Conservation (phyloP, 2,113 vertebrate species). For the Hassar affinis region DNA sequence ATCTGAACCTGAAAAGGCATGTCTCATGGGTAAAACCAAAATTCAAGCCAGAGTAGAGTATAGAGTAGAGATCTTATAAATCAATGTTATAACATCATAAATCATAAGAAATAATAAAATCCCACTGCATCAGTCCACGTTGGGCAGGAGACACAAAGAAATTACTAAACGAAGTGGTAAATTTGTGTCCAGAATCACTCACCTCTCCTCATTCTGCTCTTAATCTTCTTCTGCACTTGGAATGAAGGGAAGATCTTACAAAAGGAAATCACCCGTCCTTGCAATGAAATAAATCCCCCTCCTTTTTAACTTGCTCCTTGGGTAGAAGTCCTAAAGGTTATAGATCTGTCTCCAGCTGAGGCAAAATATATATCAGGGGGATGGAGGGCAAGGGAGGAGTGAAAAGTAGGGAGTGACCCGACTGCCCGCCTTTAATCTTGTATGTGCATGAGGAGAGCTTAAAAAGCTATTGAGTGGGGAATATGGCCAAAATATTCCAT, state of each 20-base stretch:
- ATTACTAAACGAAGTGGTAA: neutral
- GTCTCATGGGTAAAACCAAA: neutral
- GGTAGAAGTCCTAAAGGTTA: neutral
- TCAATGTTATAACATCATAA: neutral
- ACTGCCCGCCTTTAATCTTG: neutral
- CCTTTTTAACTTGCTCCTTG: neutral
- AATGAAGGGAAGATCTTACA: neutral
- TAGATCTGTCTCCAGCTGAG: neutral
- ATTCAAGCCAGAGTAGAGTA: neutral
- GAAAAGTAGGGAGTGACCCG: neutral
- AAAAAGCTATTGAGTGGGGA: neutral
- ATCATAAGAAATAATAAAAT: neutral
- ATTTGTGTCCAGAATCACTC: neutral
- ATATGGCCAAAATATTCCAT: neutral
- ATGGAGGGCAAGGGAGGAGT: neutral
- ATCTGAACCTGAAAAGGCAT: conserved; percentile 1
- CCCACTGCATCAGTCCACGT: neutral
- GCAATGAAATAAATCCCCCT: neutral
- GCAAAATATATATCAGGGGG: conserved; percentile 25
- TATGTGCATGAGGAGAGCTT: neutral
- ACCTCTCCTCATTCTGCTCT: neutral
- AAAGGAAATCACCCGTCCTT: neutral
- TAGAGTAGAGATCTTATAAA: neutral
- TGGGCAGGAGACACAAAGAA: neutral
- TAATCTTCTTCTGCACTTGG: neutral